These are phyloP conservation scores for Rallus limicola DNA, from an alignment of 2,113 vertebrate genomes.

Conservation along the genomic window DNA sequence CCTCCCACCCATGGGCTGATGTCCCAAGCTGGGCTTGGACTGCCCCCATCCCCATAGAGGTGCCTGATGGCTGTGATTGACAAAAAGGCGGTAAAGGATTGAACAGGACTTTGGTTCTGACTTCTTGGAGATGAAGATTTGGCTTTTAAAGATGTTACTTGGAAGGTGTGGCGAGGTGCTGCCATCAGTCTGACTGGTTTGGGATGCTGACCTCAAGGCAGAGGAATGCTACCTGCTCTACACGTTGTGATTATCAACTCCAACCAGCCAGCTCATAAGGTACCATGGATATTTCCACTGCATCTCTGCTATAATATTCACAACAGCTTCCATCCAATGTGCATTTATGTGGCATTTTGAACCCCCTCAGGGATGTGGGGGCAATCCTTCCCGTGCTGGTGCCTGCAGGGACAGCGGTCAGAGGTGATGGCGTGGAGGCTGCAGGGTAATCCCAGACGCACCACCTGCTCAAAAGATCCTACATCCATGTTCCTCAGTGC, in stretches of 20 bases:
- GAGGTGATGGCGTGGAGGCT: fast-evolving
- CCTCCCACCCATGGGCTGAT: fast-evolving
- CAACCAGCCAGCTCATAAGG: not conserved
- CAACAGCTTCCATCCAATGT: not conserved
- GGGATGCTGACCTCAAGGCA: constrained; percentile 42
- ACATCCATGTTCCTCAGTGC: not conserved
- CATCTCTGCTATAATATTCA: not conserved
- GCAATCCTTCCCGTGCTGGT: not conserved
- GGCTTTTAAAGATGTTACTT: not conserved
- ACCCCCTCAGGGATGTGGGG: not conserved
- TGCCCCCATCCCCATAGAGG: not conserved
- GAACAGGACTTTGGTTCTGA: not conserved
- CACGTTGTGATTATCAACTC: not conserved
- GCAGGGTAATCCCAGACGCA: not conserved
- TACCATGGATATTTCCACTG: not conserved
- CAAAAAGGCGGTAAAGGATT: not conserved
- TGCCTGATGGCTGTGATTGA: not conserved
- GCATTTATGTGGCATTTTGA: not conserved
- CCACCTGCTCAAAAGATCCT: fast-evolving
- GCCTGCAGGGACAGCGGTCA: not conserved
- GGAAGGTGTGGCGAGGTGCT: not conserved
- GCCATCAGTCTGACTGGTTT: constrained; percentile 13
- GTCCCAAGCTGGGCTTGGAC: not conserved
- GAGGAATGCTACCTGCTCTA: not conserved
- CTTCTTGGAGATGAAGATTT: not conserved